Conservation (phyloP, 2,888 invertebrate species). For the Cryptus viduatorius region DNA sequence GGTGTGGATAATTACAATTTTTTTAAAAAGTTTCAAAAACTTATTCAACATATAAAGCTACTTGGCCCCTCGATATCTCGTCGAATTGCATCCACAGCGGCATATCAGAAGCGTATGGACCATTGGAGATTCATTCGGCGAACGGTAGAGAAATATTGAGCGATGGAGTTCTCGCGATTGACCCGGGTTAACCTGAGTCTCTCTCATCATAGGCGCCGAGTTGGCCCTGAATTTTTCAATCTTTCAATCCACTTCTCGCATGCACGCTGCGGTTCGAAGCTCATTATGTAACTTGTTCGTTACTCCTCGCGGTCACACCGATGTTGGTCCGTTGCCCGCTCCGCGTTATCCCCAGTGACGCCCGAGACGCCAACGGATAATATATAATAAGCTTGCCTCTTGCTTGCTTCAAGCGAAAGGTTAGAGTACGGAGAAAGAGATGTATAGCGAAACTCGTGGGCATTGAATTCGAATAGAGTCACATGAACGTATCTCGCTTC, state of each 20-base stretch:
- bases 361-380: background rate
- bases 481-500: too few relatives aligned
- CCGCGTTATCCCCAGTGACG: background rate
- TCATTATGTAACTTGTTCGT: constrained; percentile 34
- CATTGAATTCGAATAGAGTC: too few relatives aligned
- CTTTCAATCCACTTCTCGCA: constrained; percentile 19
- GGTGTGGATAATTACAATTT: too few relatives aligned
- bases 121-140: constrained; percentile 42
- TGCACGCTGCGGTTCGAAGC: background rate
- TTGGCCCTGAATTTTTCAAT: constrained; percentile 59
- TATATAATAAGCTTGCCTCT: too few relatives aligned
- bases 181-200: constrained; percentile 62
- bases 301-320: background rate
- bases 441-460: too few relatives aligned
- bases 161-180: constrained; percentile 45
- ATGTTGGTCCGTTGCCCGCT: background rate
- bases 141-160: constrained; percentile 34
- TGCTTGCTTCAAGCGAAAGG: too few relatives aligned
- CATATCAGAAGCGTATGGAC: background rate
- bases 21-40: too few relatives aligned
- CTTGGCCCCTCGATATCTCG: too few relatives aligned
- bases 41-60: too few relatives aligned
- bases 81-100: too few relatives aligned
- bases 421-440: too few relatives aligned
- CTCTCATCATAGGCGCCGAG: constrained; percentile 46